A percentile compares a stretch with the other conserved stretches of the same genome.
Conservation (phyloP, 1,140 invertebrate species). For the Zaprionus tsacasi region DNA sequence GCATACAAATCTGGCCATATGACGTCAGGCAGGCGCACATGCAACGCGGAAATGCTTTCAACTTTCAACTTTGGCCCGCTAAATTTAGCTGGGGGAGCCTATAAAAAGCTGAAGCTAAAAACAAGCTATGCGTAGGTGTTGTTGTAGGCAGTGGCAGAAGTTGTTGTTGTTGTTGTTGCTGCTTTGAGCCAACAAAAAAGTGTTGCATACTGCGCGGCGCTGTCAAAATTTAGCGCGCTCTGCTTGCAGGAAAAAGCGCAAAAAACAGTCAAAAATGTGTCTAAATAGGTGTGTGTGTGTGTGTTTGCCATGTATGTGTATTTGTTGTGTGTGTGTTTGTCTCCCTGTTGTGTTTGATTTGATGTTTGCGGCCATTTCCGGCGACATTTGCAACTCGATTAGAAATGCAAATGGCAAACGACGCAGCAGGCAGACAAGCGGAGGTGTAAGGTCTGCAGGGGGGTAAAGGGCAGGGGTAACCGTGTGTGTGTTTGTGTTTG, state of each 20-base stretch:
- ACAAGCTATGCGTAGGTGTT: slow-evolving; percentile 19
- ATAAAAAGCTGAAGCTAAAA: slow-evolving; percentile 43
- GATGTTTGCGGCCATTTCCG: slow-evolving; percentile 51
- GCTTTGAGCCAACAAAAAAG: slow-evolving; percentile 23
- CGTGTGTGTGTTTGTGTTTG: slow-evolving; percentile 1
- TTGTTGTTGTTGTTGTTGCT: slow-evolving; percentile 16
- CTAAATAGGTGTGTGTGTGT: not conserved
- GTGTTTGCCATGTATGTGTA: not conserved
- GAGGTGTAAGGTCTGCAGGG: not conserved
- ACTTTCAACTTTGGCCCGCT: slow-evolving; percentile 75
- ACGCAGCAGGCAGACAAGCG: slow-evolving; percentile 31
- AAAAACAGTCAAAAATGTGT: slow-evolving; percentile 12
- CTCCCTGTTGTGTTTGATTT: slow-evolving; percentile 28
- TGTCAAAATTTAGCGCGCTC: slow-evolving; percentile 15
- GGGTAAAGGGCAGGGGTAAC: not conserved
- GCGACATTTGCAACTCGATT: slow-evolving; percentile 62
- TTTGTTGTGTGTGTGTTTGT: not conserved
- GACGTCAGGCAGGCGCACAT: slow-evolving; percentile 53
- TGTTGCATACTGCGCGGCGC: slow-evolving; percentile 58
- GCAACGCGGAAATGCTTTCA: slow-evolving; percentile 55
- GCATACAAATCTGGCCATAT: slow-evolving; percentile 51
- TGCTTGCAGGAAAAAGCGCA: not conserved
- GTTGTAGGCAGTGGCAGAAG: slow-evolving; percentile 8
- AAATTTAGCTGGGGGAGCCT: slow-evolving; percentile 48
- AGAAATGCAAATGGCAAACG: slow-evolving; percentile 66